Base-by-base conservation (phyloP, 2,113 vertebrate species). In the Psephotus haematonotus region DNA sequence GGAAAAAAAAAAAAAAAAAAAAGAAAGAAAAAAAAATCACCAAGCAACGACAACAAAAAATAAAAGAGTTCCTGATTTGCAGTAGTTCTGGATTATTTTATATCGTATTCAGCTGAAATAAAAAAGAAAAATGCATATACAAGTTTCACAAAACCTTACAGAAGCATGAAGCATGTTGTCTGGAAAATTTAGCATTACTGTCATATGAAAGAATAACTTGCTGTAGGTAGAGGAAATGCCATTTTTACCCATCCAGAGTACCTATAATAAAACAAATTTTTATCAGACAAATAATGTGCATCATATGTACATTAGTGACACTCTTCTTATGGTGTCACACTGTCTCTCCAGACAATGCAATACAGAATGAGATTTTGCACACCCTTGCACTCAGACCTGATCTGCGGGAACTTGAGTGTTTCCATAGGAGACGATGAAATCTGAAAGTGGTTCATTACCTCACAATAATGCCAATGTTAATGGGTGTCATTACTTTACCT, bases 401-500 rank as follows among this genome's bases (percentile, higher is more conserved):
- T 71, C 64, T 76, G 29, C 25, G 86, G 75, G 86, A 90, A 83
- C 60, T 29, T 77, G 28, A 78, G 20, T 59, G 60, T 68, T 93
- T 95, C 75, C 44, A 37, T 2, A 41, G 49, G 62, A 88, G n/a
- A 68, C 0, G 3, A 80, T 50, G 59, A 93, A 94, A 94, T 50
- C 47, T 79, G 41, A 49, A 90, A 86, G 65, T 62, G 71, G 44
- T 70, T 94, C 83, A 77, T 95, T 95, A 90, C 49, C 39, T 80
- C 64, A 83, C 44, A 86, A 39, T 64, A 91, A 91, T 50, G 65
- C 55, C 62, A 90, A 93, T 69, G 72, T 94, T 94, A 95, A 86
- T 85, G 70, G 39, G 24, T 92, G 37, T 82, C 71, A 90, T 72
- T 76, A 43, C 35, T 93, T 60, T 44, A 60, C 84, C 43, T 82